Conservation (phyloP, 1,140 invertebrate species). For the Homalodisca vitripennis region DNA sequence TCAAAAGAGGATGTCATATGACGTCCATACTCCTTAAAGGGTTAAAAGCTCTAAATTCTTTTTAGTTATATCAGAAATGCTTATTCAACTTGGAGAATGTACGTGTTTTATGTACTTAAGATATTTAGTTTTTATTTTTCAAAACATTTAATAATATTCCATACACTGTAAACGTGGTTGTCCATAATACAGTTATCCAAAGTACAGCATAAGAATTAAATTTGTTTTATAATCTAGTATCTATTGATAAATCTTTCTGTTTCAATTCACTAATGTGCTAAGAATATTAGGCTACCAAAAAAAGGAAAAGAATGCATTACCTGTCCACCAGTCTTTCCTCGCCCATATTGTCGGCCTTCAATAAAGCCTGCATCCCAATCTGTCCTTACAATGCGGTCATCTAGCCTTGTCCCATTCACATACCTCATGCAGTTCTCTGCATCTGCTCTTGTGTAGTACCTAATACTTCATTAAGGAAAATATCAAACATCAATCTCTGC, state of each 20-base stretch:
- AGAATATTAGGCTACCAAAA: too few species aligned
- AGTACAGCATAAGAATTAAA: not conserved
- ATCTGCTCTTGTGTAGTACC: conserved; percentile 83
- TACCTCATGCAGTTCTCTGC: conserved; percentile 95
- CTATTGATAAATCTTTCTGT: conserved; percentile 4
- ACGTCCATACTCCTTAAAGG: too few species aligned
- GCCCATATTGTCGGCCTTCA: conserved; percentile 96
- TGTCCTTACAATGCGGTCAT: conserved; percentile 95
- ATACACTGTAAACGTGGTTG: too few species aligned
- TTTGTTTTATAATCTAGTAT: too few species aligned
- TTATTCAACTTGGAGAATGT: too few species aligned
- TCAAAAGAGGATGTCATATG: too few species aligned
- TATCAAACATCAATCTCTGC: not conserved
- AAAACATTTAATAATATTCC: too few species aligned
- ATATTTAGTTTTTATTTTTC: too few species aligned
- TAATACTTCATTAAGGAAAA: conserved; percentile 42
- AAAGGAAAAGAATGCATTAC: conserved; percentile 55
- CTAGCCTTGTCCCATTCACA: conserved; percentile 94
- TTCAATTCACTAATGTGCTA: too few species aligned
- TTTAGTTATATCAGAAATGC: too few species aligned
- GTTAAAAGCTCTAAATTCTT: too few species aligned
- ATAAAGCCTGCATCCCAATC: conserved; percentile 99
- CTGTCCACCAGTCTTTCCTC: conserved; percentile 98
- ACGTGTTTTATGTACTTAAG: too few species aligned
- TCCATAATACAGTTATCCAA: not conserved